Conservation (phyloP, 23 tunicate species). For the Clavelina lepadiformis region DNA sequence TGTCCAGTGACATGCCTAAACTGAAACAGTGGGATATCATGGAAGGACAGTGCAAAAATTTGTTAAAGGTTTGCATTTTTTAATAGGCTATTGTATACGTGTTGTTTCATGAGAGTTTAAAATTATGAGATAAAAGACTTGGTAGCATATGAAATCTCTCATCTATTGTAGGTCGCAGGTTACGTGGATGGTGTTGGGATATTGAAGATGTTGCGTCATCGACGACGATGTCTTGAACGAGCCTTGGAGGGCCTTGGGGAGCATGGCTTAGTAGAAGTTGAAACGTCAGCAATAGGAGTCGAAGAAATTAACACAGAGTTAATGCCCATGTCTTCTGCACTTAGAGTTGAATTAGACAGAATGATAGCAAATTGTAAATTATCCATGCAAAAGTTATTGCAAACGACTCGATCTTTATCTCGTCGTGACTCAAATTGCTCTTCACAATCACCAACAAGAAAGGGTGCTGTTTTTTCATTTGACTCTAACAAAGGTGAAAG, state of each 20-base stretch:
- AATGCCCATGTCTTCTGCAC: conserved; percentile 53
- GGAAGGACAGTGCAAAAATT: conserved; percentile 53
- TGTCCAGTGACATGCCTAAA: conserved; percentile 64
- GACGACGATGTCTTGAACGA: conserved; percentile 57
- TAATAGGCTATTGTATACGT: not conserved
- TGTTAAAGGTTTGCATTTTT: conserved; percentile 39
- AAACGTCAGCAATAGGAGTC: conserved; percentile 63
- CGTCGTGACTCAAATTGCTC: conserved; percentile 28
- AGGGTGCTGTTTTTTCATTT: conserved; percentile 26
- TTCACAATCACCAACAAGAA: conserved; percentile 22
- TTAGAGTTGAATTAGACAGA: conserved; percentile 66
- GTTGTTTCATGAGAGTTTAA: not conserved
- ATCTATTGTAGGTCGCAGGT: conserved; percentile 46
- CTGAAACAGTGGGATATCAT: conserved; percentile 61
- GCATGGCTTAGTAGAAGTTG: conserved; percentile 68
- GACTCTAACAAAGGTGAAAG: conserved; percentile 20
- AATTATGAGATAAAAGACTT: not conserved
- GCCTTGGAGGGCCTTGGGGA: conserved; percentile 73
- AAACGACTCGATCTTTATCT: conserved; percentile 24
- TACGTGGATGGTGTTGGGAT: conserved; percentile 60
- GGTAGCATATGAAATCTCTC: not conserved
- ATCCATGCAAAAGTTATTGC: conserved; percentile 40
- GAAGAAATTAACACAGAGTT: conserved; percentile 61
- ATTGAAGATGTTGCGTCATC: conserved; percentile 81
- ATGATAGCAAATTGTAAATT: conserved; percentile 70